Conservation (phyloP, 2,113 vertebrate genomes). For the Tenrec ecaudatus region DNA sequence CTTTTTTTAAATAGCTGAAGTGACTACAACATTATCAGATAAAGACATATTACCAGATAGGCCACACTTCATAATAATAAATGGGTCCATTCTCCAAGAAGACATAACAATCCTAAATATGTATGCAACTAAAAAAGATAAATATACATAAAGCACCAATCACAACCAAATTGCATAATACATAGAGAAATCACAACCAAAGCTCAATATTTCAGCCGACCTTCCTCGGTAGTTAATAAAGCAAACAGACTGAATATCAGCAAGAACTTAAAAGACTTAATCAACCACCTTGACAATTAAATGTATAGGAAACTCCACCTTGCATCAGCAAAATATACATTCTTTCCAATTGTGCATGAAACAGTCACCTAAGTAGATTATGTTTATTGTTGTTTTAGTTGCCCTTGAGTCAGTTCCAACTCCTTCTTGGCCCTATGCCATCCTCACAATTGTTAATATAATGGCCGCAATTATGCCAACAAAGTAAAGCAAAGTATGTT, state of each 20-base stretch:
- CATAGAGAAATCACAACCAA: background rate
- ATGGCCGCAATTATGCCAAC: background rate
- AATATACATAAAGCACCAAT: slow-evolving; percentile 4
- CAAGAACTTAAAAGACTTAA: background rate
- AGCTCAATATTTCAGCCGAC: background rate
- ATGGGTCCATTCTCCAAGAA: background rate
- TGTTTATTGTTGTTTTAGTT: too few species aligned
- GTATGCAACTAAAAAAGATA: background rate
- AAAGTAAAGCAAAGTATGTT: slow-evolving; percentile 11
- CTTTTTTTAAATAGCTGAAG: background rate
- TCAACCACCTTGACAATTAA: background rate
- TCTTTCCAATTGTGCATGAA: background rate
- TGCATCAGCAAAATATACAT: background rate
- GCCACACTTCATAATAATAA: background rate
- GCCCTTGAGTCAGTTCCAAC: background rate
- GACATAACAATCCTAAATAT: background rate
- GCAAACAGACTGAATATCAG: background rate
- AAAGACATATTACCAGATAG: slow-evolving; percentile 36
- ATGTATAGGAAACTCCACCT: slow-evolving; percentile 11
- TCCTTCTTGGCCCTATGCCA: too few species aligned
- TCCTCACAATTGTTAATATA: slow-evolving; percentile 8
- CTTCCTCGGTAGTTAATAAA: slow-evolving; percentile 45
- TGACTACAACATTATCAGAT: background rate
- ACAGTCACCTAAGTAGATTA: background rate
- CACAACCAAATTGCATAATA: background rate